A percentile compares a stretch with the other conserved stretches of the same genome.
Evolutionary conservation across 2,113 vertebrate species (phyloP).

Genomic region (Passer domesticus): DNA sequence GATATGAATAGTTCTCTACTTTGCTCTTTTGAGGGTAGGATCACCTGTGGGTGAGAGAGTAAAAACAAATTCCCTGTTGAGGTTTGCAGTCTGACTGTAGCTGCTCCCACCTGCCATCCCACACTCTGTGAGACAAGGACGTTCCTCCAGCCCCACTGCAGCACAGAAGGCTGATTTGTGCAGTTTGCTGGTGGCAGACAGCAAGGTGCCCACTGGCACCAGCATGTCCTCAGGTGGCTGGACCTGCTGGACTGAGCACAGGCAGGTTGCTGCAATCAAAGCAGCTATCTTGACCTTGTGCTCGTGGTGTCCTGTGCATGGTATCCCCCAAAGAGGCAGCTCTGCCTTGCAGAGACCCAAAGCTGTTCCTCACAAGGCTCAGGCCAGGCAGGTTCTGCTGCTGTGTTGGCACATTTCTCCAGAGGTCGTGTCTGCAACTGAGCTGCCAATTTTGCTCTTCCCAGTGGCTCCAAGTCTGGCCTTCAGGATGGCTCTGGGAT

Average conservation of each 20-base stretch:
- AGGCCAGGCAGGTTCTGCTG: neutral
- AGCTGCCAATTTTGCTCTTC: neutral
- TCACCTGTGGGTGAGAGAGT: neutral
- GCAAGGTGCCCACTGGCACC: neutral
- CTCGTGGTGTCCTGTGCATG: neutral
- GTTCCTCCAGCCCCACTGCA: neutral
- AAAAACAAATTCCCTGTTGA: fast-evolving
- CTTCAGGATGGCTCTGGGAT: neutral
- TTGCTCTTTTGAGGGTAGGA: neutral
- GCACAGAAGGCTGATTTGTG: neutral
- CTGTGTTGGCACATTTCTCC: neutral
- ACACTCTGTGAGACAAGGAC: neutral
- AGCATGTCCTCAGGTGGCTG: neutral
- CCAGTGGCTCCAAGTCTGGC: neutral
- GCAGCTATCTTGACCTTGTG: neutral
- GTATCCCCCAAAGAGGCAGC: fast-evolving
- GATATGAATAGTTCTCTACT: neutral
- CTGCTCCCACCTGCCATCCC: neutral
- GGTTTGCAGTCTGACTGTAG: neutral
- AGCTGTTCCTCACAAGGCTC: neutral
- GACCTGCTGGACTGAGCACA: neutral
- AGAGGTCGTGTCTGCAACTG: neutral
- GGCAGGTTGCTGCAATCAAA: neutral
- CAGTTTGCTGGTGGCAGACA: neutral
- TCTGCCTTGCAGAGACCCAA: neutral